These are phyloP conservation scores for Seriola aureovittata DNA, from an alignment of 2,113 vertebrate genomes.

Conservation along the genomic window DNA sequence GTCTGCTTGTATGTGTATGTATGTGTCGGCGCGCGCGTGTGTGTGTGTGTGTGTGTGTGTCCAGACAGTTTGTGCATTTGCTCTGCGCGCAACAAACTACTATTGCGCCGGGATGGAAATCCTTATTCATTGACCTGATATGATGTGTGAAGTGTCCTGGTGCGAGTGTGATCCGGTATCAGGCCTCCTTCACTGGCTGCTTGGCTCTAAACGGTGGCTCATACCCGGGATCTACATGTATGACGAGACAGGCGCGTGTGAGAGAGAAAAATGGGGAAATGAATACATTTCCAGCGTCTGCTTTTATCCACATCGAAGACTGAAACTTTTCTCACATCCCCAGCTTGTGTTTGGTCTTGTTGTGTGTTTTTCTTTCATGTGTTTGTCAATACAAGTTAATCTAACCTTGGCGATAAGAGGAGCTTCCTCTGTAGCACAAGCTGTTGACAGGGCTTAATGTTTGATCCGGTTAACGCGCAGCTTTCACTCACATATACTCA, in stretches of 20 bases:
- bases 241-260: slow-evolving; percentile 26
- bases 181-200: slow-evolving; percentile 3
- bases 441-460: slow-evolving; percentile 60
- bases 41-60: background rate
- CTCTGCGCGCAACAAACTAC: slow-evolving; percentile 53
- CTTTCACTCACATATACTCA: slow-evolving; percentile 8
- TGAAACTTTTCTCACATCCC: slow-evolving; percentile 43
- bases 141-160: slow-evolving; percentile 9
- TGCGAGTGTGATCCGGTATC: slow-evolving; percentile 13
- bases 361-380: background rate
- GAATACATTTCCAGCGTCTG: background rate
- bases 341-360: accelerated
- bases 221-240: slow-evolving; percentile 43
- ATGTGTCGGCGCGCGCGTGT: background rate
- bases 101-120: slow-evolving; percentile 37
- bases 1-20: background rate
- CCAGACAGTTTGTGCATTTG: slow-evolving; percentile 35
- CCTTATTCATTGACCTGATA: slow-evolving; percentile 33
- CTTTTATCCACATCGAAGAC: background rate
- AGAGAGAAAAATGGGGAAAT: background rate
- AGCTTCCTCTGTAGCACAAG: slow-evolving; percentile 43
- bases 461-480: slow-evolving; percentile 57
- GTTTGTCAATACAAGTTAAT: slow-evolving; percentile 10
- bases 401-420: slow-evolving; percentile 66
- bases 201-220: background rate